Evolutionary conservation across 2,888 invertebrate genomes (phyloP).

Genomic region (Polietes domitor): DNA sequence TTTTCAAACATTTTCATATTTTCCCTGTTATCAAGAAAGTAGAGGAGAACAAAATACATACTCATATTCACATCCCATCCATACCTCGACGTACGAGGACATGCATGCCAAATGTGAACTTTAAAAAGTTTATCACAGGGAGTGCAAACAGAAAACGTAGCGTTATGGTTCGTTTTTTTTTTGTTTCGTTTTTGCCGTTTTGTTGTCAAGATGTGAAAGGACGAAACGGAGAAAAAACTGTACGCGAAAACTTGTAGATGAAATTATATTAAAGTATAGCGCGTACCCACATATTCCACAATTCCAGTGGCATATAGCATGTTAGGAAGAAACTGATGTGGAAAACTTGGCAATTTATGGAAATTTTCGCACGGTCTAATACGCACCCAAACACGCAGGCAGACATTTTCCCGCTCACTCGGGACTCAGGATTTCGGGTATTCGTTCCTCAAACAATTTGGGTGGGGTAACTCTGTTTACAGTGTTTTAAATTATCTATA

Average conservation of each 20-base stretch:
- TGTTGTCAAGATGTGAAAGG: conserved; percentile 27
- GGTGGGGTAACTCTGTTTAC: too few species aligned
- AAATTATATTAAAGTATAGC: conserved; percentile 45
- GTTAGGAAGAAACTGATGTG: conserved; percentile 1
- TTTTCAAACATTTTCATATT: conserved; percentile 37
- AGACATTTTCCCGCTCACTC: background rate
- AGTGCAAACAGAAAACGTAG: conserved; percentile 17
- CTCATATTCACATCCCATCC: background rate
- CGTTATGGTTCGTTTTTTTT: background rate
- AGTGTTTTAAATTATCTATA: too few species aligned
- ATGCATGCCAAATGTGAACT: conserved; percentile 21
- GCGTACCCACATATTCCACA: conserved; percentile 9
- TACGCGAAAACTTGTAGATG: conserved; percentile 14
- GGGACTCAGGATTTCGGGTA: too few species aligned
- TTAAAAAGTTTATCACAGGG: conserved; percentile 28
- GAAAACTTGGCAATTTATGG: conserved; percentile 56
- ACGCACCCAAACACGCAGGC: conserved; percentile 33
- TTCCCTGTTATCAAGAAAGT: background rate
- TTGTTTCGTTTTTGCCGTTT: too few species aligned
- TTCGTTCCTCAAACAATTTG: background rate
- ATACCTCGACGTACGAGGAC: background rate
- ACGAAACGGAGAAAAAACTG: background rate
- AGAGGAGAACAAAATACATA: background rate
- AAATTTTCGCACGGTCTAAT: conserved; percentile 64
- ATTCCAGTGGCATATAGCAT: conserved; percentile 9